Percentiles rank a stretch among this genome's conserved stretches.
Evolutionary conservation across 2,113 vertebrate genomes (phyloP).

Genomic region (Galemys pyrenaicus): DNA sequence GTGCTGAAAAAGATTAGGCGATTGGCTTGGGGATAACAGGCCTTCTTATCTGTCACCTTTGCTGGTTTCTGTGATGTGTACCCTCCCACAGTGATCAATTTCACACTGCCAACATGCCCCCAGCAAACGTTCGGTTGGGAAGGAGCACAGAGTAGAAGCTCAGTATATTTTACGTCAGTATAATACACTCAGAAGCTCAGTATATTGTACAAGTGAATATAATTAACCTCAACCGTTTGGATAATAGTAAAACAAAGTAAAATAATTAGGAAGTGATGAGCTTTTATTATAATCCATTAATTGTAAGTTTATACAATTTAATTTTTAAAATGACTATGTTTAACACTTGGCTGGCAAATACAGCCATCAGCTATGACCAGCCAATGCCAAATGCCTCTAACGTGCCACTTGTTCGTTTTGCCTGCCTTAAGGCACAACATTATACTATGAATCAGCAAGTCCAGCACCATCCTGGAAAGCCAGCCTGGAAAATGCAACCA

Average conservation of each 20-base stretch:
- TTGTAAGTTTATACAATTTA: background rate
- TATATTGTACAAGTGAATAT: background rate
- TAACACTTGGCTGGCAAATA: background rate
- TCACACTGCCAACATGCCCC: background rate
- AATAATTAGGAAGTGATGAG: background rate
- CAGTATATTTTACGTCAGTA: background rate
- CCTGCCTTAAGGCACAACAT: background rate
- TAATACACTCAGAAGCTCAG: too few species aligned
- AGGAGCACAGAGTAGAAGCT: too few species aligned
- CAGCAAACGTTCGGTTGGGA: background rate
- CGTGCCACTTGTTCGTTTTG: background rate
- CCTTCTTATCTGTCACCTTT: background rate
- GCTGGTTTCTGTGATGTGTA: background rate
- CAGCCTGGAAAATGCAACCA: background rate
- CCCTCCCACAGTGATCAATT: background rate
- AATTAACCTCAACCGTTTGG: background rate
- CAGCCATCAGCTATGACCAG: background rate
- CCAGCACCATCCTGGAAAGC: background rate
- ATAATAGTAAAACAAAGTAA: background rate
- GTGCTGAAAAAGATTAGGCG: background rate
- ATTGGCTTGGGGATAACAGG: background rate
- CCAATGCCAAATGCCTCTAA: background rate
- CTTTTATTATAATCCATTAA: background rate
- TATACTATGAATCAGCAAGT: background rate
- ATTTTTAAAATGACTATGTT: background rate